Conservation (phyloP, 2,113 vertebrate genomes). For the Cynopterus brachyotis region DNA sequence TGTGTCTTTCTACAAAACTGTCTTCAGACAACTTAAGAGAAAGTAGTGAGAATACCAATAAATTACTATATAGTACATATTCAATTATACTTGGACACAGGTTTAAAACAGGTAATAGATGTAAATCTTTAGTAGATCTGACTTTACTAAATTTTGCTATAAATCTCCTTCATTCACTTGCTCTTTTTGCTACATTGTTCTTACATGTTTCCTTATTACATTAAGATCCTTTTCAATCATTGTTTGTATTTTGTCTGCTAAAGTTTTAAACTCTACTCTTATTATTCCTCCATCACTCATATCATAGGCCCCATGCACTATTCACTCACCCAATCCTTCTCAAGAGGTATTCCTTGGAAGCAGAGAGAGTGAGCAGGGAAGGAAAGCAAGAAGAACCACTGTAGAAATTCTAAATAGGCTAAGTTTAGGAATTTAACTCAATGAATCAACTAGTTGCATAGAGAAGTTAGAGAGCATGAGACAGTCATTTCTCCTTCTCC, state of each 20-base stretch:
- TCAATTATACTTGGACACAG: constrained; percentile 41
- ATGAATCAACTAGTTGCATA: not conserved
- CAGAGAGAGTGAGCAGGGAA: not conserved
- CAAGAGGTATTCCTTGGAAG: not conserved
- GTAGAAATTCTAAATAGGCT: not conserved
- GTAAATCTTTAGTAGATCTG: constrained; percentile 59
- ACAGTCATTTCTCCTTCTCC: not conserved
- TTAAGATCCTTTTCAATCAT: not conserved
- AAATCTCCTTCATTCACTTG: not conserved
- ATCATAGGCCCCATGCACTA: not conserved
- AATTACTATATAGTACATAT: constrained; percentile 9
- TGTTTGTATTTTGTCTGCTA: not conserved
- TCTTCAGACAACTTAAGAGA: constrained; percentile 46
- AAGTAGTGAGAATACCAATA: constrained; percentile 20
- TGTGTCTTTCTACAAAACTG: constrained; percentile 20
- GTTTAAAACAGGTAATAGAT: constrained; percentile 61
- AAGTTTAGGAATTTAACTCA: not conserved
- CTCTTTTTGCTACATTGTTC: not conserved
- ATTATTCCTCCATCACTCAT: not conserved
- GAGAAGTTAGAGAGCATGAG: not conserved
- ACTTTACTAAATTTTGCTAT: not conserved
- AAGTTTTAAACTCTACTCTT: not conserved
- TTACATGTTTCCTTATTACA: not conserved
- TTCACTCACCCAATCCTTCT: not conserved
- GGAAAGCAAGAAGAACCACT: not conserved